Base-by-base conservation (phyloP, 2,797 vertebrate species). In the Microctenopoma stevenorrisi region DNA sequence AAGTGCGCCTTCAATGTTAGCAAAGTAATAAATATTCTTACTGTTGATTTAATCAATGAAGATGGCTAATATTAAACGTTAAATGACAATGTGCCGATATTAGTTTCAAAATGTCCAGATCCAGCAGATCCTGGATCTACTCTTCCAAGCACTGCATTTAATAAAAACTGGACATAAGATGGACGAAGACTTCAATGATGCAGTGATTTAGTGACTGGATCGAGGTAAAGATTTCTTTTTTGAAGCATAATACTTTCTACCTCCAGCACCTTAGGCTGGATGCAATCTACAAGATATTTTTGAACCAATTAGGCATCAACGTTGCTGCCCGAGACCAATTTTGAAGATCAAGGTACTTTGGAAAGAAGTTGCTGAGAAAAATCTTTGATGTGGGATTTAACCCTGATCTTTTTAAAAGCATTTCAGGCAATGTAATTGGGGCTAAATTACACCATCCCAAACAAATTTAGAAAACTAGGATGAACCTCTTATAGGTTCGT, bases 311-410 rank as follows among this genome's bases (percentile, higher is more conserved):
- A 91, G 72, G 86, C 87, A 79, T 89, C 86, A 87, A 78, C 77
- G 57, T 75, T 85, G 85, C 86, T 90, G 88, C 90, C 87, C 79
- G 80, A 85, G 86, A 91, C 88, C 82, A 91, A 91, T 87, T 91
- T 86, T 89, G 76, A 88, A 91, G 89, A 92, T 93, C 91, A 92
- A 92, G 92, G 91, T 92, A 88, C 79, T 91, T 68, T 85, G 78
- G 50, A 68, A 86, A 84, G 87, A 82, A 79, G 61, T 77, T 69
- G 76, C 82, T 47, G 71, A 82, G 85, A 88, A 90, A 88, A 78
- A 89, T 89, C 88, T 91, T 92, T 92, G 91, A 93, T 90, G 91
- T 89, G 77, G 82, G 88, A 91, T 91, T 92, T 88, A 91, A 90
- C 86, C 87, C 82, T 83, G 87, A 91, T 89, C 88, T 87, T 88